Percentiles rank a stretch among this genome's conserved stretches.
Conservation (phyloP, 2,113 vertebrate species). For the Ammodytes dubius region DNA sequence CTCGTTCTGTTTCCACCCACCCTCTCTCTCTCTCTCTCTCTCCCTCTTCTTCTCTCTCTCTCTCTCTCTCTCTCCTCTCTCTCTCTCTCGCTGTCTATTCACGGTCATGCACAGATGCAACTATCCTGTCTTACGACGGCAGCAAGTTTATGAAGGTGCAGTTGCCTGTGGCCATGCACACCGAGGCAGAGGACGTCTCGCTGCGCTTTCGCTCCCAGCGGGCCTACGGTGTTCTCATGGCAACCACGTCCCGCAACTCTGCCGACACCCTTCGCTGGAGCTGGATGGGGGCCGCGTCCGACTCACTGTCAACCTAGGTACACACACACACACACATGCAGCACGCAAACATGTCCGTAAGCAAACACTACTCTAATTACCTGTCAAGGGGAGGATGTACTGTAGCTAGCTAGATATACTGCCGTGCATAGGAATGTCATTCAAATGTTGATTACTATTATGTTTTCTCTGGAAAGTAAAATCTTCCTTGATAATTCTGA, state of each 20-base stretch:
- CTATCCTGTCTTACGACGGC: conserved; percentile 97
- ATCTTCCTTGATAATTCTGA: not conserved
- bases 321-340: conserved; percentile 81
- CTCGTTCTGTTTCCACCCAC: conserved; percentile 4
- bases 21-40: conserved; percentile 16
- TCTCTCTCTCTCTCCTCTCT: conserved; percentile 14
- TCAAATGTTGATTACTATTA: conserved; percentile 54
- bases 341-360: conserved; percentile 43
- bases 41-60: conserved; percentile 3
- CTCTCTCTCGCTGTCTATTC: not conserved
- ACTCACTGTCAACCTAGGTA: conserved; percentile 99
- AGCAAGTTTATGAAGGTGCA: conserved; percentile 99
- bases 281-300: conserved; percentile 96
- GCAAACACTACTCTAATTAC: conserved; percentile 52
- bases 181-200: conserved; percentile 97
- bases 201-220: conserved; percentile 95
- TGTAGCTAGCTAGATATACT: conserved; percentile 31
- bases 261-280: conserved; percentile 97
- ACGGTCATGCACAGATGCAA: conserved; percentile 88
- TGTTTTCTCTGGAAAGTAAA: conserved; percentile 21
- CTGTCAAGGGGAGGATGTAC: conserved; percentile 56
- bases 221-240: conserved; percentile 98
- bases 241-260: conserved; percentile 97
- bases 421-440: conserved; percentile 40
- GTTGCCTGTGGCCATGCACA: conserved; percentile 97